phyloP scores from a whole-genome alignment of 2,797 vertebrate genomes.

The Diglossa cyanea region DNA sequence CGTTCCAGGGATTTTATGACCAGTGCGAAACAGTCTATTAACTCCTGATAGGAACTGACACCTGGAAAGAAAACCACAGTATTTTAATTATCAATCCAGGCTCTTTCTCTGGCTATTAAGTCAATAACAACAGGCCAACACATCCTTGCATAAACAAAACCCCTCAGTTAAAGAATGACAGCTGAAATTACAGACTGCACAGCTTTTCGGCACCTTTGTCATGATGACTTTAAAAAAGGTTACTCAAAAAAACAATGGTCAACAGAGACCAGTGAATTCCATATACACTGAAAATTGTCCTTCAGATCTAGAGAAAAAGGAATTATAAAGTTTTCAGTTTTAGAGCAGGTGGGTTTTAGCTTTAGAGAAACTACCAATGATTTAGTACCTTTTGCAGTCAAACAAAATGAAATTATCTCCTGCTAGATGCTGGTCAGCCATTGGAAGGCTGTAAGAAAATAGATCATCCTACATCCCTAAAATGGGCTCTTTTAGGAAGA shows the following conservation, averaged over 20 bases:
- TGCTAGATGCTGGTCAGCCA: not conserved
- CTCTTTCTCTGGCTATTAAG: not conserved
- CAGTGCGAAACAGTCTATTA: slow-evolving; percentile 85
- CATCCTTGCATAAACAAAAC: not conserved
- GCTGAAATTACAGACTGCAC: not conserved
- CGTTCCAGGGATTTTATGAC: slow-evolving; percentile 82
- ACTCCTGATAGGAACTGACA: slow-evolving; percentile 88
- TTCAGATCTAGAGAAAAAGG: not conserved
- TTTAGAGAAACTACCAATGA: not conserved
- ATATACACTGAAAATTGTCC: not conserved
- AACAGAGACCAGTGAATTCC: not conserved
- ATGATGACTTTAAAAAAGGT: not conserved
- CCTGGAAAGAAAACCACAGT: slow-evolving; percentile 71
- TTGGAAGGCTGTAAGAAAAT: not conserved
- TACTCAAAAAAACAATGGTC: not conserved
- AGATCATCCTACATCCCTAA: not conserved
- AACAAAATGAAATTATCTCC: not conserved
- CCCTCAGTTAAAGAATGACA: not conserved
- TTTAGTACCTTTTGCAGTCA: not conserved
- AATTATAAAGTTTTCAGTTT: not conserved
- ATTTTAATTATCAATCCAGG: not conserved
- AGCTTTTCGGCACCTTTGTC: not conserved
- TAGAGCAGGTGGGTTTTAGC: not conserved
- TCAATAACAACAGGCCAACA: not conserved
- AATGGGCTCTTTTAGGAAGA: not conserved